Evolutionary conservation across 2,113 vertebrate species (phyloP).

Genomic region (Aplodontia rufa): DNA sequence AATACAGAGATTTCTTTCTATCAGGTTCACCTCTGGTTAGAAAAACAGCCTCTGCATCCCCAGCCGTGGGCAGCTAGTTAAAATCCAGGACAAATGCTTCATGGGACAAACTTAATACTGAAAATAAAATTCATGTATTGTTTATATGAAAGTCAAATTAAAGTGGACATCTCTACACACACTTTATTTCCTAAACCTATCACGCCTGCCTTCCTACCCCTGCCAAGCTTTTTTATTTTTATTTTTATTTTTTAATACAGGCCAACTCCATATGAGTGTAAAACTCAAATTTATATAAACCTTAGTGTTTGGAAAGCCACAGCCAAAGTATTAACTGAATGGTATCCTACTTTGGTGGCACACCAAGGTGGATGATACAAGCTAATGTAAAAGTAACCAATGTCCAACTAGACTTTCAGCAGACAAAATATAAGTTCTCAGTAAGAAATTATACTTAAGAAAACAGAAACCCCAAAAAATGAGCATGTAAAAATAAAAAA

Average conservation of each 20-base stretch:
- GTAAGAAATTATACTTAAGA: not conserved
- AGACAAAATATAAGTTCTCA: not conserved
- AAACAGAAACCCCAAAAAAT: not conserved
- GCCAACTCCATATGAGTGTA: not conserved
- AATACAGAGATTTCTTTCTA: not conserved
- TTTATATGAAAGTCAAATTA: not conserved
- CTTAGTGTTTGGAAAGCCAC: not conserved
- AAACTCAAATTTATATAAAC: not conserved
- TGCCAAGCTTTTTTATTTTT: not conserved
- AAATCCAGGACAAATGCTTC: not conserved
- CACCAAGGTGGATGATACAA: not conserved
- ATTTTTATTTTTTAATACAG: conserved; percentile 1
- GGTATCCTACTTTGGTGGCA: not conserved
- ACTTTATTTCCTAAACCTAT: not conserved
- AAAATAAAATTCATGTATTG: not conserved
- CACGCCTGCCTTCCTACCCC: not conserved
- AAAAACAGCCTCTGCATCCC: not conserved
- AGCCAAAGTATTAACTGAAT: not conserved
- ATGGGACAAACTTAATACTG: not conserved
- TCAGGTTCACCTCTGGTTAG: not conserved
- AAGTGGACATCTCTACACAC: not conserved
- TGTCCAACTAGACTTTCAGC: not conserved
- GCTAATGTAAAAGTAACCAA: not conserved
- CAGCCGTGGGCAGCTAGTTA: not conserved
- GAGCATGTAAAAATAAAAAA: not conserved